Conservation (phyloP, 2,797 vertebrate genomes). For the Gila robusta region DNA sequence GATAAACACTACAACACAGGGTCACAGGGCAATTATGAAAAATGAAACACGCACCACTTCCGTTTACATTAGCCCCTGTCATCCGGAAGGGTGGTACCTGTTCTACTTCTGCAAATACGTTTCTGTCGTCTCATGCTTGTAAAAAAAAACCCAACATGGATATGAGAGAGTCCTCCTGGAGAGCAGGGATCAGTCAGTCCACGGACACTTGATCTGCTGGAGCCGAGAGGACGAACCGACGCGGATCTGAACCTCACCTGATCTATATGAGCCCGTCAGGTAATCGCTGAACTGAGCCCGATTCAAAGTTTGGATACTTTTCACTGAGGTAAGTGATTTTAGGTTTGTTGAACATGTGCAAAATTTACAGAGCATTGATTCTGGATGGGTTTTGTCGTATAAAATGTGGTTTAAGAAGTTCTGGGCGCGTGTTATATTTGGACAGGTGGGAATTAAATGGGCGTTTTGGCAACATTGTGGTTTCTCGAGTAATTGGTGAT, state of each 20-base stretch:
- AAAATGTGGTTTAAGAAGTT: neutral
- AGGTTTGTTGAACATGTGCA: neutral
- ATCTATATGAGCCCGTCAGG: neutral
- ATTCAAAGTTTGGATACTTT: neutral
- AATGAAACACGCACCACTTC: constrained; percentile 54
- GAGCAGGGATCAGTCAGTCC: neutral
- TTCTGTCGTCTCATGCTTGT: constrained; percentile 18
- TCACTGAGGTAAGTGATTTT: constrained; percentile 17
- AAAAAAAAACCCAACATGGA: constrained; percentile 6
- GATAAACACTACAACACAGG: neutral
- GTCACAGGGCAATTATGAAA: constrained; percentile 6
- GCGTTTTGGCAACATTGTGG: neutral
- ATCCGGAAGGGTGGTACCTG: constrained; percentile 73
- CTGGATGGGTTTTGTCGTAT: neutral
- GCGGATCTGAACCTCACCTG: neutral
- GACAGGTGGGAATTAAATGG: neutral
- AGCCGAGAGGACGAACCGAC: neutral
- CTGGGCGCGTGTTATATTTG: neutral
- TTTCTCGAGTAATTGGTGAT: neutral
- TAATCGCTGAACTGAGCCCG: neutral
- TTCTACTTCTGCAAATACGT: constrained; percentile 63
- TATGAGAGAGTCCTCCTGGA: neutral
- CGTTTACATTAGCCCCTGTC: constrained; percentile 56
- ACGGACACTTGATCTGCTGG: neutral
- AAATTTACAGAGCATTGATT: too few relatives aligned